Conservation (phyloP, 2,888 invertebrate genomes). For the Zygaena filipendulae region DNA sequence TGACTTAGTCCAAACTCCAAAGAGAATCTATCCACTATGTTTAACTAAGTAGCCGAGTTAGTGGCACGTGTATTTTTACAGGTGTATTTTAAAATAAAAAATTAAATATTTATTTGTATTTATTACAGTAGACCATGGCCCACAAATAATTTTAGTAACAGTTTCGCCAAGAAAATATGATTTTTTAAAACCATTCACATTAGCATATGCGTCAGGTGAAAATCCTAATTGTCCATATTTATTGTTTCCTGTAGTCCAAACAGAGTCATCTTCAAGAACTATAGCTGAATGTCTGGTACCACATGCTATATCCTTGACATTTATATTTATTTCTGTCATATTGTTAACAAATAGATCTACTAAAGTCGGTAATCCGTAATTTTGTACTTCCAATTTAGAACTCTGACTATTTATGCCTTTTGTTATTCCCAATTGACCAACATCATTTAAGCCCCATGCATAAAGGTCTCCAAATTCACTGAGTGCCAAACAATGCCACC, state of each 20-base stretch:
- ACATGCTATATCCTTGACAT: conserved; percentile 73
- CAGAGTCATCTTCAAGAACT: conserved; percentile 71
- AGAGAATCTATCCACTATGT: too few relatives aligned
- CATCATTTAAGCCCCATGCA: conserved; percentile 92
- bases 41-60: too few relatives aligned
- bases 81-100: too few relatives aligned
- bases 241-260: conserved; percentile 86
- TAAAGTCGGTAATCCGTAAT: conserved; percentile 33
- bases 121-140: conserved; percentile 50
- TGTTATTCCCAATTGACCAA: conserved; percentile 83
- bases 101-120: too few relatives aligned
- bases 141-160: conserved; percentile 32
- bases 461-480: conserved; percentile 86
- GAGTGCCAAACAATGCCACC: conserved; percentile 88
- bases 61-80: too few relatives aligned
- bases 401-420: too few relatives aligned
- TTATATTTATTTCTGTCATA: conserved; percentile 49
- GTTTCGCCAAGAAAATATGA: conserved; percentile 25
- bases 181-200: conserved; percentile 32
- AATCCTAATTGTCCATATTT: conserved; percentile 82
- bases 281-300: conserved; percentile 82
- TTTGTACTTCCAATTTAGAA: conserved; percentile 17
- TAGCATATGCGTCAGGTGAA: conserved; percentile 26
- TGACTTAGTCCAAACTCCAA: too few relatives aligned
- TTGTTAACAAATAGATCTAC: conserved; percentile 44